Evolutionary conservation across 2,113 vertebrate genomes (phyloP), one percentile per base, ranked within the genome.

Genomic region (Telmatochromis sp.): DNA sequence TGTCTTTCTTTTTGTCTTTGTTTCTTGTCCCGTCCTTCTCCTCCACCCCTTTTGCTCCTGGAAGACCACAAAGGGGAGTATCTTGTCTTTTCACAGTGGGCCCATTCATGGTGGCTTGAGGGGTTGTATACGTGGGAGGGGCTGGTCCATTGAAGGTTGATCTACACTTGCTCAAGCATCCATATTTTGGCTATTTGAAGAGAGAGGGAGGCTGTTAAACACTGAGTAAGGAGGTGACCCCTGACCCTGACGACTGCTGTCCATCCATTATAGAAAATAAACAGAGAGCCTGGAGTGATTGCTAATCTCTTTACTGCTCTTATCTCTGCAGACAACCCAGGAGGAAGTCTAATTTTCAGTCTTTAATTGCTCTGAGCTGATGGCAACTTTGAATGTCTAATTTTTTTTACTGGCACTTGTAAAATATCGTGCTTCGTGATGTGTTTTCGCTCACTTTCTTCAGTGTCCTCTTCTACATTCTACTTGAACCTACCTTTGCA

Each of bases 111-210:
- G 82, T 58, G 57, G 26, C 88, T 85, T 15, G 57, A 78, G 86
- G 88, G 86, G 93, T 63, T 82, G 89, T 93, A 92, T 89, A 89
- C 8, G 2, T 92, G 87, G 94, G 93, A 91, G 90, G 93, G 35
- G 63, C 75, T 11, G 35, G 80, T 26, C 90, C 87, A 88, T 26
- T 80, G 89, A 80, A 91, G 91, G 92, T 79, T 92, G 89, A 94
- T 94, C 93, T 90, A 87, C 87, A 92, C 94, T 95, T 95, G 93
- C 94, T 96, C 94, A 96, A 94, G 92, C 80, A 75, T 91, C 93
- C 87, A 95, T 95, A 95, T 95, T 94, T 93, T 58, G 89, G 35
- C 92, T 91, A 92, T 95, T 93, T 94, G 86, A 93, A 93, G 91
- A 90, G 57, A 90, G 92, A 89, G 73, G 82, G 84, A 89, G 93